Evolutionary conservation across 2,113 vertebrate species (phyloP).

Genomic region (Pelecanus crispus): DNA sequence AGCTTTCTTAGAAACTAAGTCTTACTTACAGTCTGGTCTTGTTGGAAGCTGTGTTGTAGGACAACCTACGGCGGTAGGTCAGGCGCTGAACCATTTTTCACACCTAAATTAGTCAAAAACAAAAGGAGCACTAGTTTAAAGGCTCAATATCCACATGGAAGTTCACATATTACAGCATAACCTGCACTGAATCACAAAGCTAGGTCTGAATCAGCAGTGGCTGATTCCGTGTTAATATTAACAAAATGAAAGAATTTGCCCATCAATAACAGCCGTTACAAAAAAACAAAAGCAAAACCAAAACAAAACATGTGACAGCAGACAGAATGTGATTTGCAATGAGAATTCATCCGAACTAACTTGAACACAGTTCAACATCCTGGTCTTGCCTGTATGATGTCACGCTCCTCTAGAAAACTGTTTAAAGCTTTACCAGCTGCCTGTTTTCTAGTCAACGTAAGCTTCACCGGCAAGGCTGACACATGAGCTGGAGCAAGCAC

Average conservation of each 20-base stretch:
- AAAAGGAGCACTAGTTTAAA: background rate
- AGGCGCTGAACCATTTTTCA: slow-evolving; percentile 94
- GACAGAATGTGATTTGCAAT: fast-evolving
- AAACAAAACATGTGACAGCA: fast-evolving
- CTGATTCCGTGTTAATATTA: fast-evolving
- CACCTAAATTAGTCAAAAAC: slow-evolving; percentile 11
- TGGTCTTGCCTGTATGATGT: fast-evolving
- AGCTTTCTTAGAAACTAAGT: fast-evolving
- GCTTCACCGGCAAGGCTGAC: fast-evolving
- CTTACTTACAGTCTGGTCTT: slow-evolving; percentile 94
- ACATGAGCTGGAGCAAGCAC: fast-evolving
- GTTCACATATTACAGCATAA: background rate
- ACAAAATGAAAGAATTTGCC: background rate
- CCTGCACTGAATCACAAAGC: background rate
- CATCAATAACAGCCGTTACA: fast-evolving
- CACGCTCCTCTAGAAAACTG: fast-evolving
- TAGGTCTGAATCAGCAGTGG: background rate
- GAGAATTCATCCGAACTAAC: fast-evolving
- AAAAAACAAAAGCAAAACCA: background rate
- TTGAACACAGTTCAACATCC: fast-evolving
- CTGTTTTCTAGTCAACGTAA: fast-evolving
- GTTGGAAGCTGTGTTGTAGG: slow-evolving; percentile 99
- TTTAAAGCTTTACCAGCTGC: fast-evolving
- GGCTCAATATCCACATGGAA: fast-evolving
- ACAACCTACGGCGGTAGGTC: slow-evolving; percentile 97